Percentiles rank a stretch among this genome's conserved stretches.
Evolutionary conservation across 2,797 vertebrate genomes (phyloP).

Genomic region (Myotis daubentonii): DNA sequence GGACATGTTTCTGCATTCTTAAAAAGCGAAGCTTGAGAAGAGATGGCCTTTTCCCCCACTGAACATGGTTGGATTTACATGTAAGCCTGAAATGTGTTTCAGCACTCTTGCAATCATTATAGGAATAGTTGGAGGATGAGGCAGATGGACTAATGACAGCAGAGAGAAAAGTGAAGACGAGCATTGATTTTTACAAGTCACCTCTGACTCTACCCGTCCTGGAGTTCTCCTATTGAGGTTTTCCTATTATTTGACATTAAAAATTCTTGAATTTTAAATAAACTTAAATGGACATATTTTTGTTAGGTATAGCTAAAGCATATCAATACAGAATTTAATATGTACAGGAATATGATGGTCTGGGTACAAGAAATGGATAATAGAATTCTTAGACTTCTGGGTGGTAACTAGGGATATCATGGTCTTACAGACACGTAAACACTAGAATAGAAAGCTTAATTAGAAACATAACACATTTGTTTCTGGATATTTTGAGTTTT

Average conservation of each 20-base stretch:
- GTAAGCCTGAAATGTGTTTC: not conserved
- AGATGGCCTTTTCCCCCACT: not conserved
- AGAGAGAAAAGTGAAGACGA: not conserved
- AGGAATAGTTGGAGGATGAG: not conserved
- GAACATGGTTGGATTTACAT: slow-evolving; percentile 29
- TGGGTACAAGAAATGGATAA: not conserved
- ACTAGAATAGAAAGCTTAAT: not conserved
- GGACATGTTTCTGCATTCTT: slow-evolving; percentile 24
- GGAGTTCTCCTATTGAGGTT: not conserved
- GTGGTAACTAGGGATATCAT: not conserved
- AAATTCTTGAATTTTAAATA: not conserved
- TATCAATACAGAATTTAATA: not conserved
- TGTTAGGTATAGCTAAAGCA: not conserved
- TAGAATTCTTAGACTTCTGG: not conserved
- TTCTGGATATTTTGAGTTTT: not conserved
- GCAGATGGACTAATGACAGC: not conserved
- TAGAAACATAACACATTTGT: not conserved
- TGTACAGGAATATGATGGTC: not conserved
- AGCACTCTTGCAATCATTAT: not conserved
- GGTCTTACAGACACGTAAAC: not conserved
- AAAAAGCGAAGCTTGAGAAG: not conserved
- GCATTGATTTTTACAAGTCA: not conserved
- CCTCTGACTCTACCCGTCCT: not conserved
- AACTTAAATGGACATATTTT: not conserved
- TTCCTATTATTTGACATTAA: not conserved